phyloP scores from a whole-genome alignment of 2,888 invertebrate genomes.

The Sclerodermus sp. region DNA sequence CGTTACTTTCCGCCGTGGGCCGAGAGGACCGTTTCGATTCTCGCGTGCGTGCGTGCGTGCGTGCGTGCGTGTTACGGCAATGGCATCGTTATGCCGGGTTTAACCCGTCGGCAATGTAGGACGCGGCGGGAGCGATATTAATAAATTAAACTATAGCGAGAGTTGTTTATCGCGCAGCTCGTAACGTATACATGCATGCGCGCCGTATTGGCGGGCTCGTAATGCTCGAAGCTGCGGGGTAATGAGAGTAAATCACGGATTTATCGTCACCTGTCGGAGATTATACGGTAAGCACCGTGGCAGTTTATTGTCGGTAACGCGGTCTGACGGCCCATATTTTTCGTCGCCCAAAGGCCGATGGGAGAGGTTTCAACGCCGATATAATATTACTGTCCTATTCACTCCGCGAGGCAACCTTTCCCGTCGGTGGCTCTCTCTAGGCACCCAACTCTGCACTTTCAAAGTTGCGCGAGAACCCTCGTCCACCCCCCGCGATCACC shows the following conservation, averaged over 20 bases:
- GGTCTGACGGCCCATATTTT: slow-evolving; percentile 28
- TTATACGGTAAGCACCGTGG: slow-evolving; percentile 32
- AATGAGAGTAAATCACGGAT: slow-evolving; percentile 38
- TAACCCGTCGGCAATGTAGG: slow-evolving; percentile 19
- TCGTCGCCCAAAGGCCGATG: slow-evolving; percentile 33
- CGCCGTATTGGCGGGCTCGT: not conserved
- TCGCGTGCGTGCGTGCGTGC: not conserved
- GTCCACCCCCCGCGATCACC: no score
- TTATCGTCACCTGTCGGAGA: slow-evolving; percentile 32
- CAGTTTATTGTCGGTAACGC: slow-evolving; percentile 29
- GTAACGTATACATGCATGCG: slow-evolving; percentile 26
- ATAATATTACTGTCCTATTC: slow-evolving; percentile 39
- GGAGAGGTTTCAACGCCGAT: slow-evolving; percentile 37
- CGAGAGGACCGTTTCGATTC: not conserved
- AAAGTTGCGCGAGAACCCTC: no score
- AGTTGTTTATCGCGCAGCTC: slow-evolving; percentile 26
- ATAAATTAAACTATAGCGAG: slow-evolving; percentile 33
- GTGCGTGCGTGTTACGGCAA: not conserved
- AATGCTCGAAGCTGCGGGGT: slow-evolving; percentile 13
- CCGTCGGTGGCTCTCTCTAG: slow-evolving; percentile 32
- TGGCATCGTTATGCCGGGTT: not conserved
- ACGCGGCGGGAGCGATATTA: slow-evolving; percentile 22
- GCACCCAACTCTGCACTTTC: slow-evolving; percentile 4
- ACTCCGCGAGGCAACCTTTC: slow-evolving; percentile 31
- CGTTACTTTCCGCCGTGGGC: not conserved